phyloP scores from a whole-genome alignment of 2,888 invertebrate species.

The Watsonalla cultraria region DNA sequence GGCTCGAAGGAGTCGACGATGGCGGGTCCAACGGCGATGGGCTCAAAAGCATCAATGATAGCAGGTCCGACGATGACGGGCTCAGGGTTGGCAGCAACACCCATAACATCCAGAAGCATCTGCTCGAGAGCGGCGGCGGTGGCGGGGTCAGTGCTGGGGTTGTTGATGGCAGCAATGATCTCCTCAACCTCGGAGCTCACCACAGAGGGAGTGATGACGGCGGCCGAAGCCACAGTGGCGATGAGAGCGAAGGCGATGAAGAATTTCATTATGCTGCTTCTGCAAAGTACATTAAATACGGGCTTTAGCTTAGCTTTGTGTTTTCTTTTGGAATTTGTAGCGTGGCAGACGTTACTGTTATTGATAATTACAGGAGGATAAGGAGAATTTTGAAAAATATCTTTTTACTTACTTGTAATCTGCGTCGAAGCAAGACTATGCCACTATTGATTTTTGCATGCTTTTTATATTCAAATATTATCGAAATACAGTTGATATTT shows the following conservation, averaged over 20 bases:
- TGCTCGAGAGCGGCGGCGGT: constrained; percentile 38
- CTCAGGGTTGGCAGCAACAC: constrained; percentile 11
- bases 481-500: background rate
- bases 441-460: constrained; percentile 1
- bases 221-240: constrained; percentile 18
- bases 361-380: too few relatives aligned
- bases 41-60: constrained; percentile 6
- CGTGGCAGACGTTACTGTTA: too few relatives aligned
- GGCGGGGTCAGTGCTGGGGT: constrained; percentile 48
- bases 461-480: background rate
- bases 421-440: background rate
- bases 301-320: background rate
- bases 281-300: constrained; percentile 1
- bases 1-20: constrained; percentile 20
- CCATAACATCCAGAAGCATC: constrained; percentile 21
- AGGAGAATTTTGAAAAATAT: too few relatives aligned
- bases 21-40: constrained; percentile 8
- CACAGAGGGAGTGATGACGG: constrained; percentile 14
- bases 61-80: constrained; percentile 11
- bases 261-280: constrained; percentile 19
- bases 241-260: constrained; percentile 16
- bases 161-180: constrained; percentile 48
- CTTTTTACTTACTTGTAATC: background rate
- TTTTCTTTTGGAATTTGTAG: background rate
- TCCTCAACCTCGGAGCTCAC: constrained; percentile 16